Percentiles rank a stretch among this genome's conserved stretches.
phyloP scores from a whole-genome alignment of 2,888 invertebrate species.

The Cyclophora punctaria region DNA sequence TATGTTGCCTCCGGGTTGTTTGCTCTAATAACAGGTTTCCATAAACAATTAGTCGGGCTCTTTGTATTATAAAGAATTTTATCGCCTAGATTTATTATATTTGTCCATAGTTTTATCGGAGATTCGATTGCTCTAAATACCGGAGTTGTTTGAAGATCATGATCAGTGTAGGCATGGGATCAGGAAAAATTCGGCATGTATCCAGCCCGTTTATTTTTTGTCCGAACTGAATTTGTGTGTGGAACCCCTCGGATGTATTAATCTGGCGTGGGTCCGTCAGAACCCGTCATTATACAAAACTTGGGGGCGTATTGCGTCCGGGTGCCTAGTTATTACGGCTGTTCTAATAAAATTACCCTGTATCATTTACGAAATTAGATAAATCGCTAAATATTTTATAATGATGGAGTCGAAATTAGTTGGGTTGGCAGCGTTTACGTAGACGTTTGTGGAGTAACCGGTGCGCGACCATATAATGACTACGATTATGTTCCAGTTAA shows the following conservation, averaged over 20 bases:
- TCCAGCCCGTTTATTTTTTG: constrained; percentile 68
- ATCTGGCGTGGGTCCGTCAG: constrained; percentile 62
- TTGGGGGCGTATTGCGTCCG: constrained; percentile 69
- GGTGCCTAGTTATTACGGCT: constrained; percentile 70
- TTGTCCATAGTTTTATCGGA: constrained; percentile 64
- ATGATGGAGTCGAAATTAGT: constrained; percentile 55
- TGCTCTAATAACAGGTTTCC: constrained; percentile 58
- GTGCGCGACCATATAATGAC: constrained; percentile 45
- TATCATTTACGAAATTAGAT: constrained; percentile 71
- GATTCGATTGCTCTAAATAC: constrained; percentile 40
- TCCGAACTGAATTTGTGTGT: constrained; percentile 64
- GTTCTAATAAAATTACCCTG: constrained; percentile 68
- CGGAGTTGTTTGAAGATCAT: constrained; percentile 31
- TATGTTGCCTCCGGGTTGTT: constrained; percentile 35
- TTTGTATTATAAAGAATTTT: constrained; percentile 59
- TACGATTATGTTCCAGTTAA: constrained; percentile 37
- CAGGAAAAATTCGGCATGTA: constrained; percentile 67
- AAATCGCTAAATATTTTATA: constrained; percentile 74
- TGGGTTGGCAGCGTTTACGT: constrained; percentile 50
- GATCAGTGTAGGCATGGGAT: constrained; percentile 25
- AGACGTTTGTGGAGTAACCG: constrained; percentile 37
- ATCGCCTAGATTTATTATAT: constrained; percentile 70
- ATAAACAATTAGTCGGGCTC: constrained; percentile 63
- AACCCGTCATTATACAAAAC: constrained; percentile 70
- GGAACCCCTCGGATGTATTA: constrained; percentile 68